A percentile compares a stretch with the other conserved stretches of the same genome.
Conservation (phyloP, 1,140 invertebrate genomes). For the Portunus trituberculatus region DNA sequence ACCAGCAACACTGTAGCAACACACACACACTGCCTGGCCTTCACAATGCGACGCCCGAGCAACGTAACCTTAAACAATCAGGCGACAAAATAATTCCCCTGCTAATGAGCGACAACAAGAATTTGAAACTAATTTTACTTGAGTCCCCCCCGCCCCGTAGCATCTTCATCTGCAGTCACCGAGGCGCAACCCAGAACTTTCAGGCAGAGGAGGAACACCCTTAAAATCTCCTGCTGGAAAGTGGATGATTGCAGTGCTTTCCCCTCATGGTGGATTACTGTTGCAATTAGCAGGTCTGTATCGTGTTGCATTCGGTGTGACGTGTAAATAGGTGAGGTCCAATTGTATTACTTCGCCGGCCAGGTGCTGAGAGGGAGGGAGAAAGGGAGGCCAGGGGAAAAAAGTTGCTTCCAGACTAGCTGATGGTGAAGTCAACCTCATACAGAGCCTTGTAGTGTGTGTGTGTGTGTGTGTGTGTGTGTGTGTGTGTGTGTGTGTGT, state of each 20-base stretch:
- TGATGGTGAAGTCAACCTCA: not conserved
- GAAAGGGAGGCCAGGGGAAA: not conserved
- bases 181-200: not conserved
- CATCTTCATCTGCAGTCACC: slow-evolving; percentile 38
- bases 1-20: not conserved
- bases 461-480: slow-evolving; percentile 39
- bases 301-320: slow-evolving; percentile 61
- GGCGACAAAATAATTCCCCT: slow-evolving; percentile 61
- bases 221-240: not conserved
- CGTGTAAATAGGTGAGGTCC: slow-evolving; percentile 66
- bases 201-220: not conserved
- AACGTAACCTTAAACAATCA: slow-evolving; percentile 48
- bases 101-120: slow-evolving; percentile 61
- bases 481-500: slow-evolving; percentile 20
- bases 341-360: slow-evolving; percentile 59
- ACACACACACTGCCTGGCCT: not conserved
- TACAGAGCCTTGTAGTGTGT: not conserved
- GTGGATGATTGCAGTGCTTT: not conserved
- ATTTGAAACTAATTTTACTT: slow-evolving; percentile 66
- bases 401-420: not conserved
- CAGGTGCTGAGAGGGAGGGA: slow-evolving; percentile 25
- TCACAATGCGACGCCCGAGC: not conserved
- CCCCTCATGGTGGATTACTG: slow-evolving; percentile 33
- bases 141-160: slow-evolving; percentile 21
- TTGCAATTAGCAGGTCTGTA: slow-evolving; percentile 69